Evolutionary conservation across 2,888 invertebrate species (phyloP).

Genomic region (Leucozona laternaria): DNA sequence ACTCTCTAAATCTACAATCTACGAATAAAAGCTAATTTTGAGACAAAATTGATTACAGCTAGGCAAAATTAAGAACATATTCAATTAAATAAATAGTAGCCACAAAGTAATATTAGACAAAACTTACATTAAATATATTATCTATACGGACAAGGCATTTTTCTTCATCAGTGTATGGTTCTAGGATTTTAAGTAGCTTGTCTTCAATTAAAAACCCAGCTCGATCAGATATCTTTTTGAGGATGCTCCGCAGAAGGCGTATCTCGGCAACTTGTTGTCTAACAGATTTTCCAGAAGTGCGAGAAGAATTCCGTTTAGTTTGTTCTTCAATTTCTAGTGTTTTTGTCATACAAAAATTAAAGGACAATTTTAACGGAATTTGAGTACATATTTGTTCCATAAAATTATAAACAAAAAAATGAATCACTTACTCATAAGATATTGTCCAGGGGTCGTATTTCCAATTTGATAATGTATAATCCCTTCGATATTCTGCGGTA

Average conservation of each 20-base stretch:
- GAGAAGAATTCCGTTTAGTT: background rate
- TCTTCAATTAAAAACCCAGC: constrained; percentile 91
- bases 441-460: constrained; percentile 32
- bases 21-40: no score
- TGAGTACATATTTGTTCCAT: no score
- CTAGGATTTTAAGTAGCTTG: constrained; percentile 87
- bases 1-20: no score
- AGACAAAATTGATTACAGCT: no score
- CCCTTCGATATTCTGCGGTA: constrained; percentile 82
- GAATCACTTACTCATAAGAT: constrained; percentile 35
- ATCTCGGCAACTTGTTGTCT: constrained; percentile 71
- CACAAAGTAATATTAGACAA: background rate
- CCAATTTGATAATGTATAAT: constrained; percentile 23
- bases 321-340: background rate
- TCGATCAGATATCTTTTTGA: constrained; percentile 88
- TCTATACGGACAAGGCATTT: constrained; percentile 89
- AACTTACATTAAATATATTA: constrained; percentile 88
- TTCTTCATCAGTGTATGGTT: constrained; percentile 87
- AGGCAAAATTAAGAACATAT: no score
- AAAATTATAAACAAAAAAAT: background rate
- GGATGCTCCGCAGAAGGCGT: constrained; percentile 86
- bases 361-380: background rate
- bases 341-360: background rate
- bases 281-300: constrained; percentile 47
- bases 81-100: background rate